Evolutionary conservation across 2,797 vertebrate species (phyloP), one percentile per base, ranked within the genome.

Genomic region (Dipus sagitta): DNA sequence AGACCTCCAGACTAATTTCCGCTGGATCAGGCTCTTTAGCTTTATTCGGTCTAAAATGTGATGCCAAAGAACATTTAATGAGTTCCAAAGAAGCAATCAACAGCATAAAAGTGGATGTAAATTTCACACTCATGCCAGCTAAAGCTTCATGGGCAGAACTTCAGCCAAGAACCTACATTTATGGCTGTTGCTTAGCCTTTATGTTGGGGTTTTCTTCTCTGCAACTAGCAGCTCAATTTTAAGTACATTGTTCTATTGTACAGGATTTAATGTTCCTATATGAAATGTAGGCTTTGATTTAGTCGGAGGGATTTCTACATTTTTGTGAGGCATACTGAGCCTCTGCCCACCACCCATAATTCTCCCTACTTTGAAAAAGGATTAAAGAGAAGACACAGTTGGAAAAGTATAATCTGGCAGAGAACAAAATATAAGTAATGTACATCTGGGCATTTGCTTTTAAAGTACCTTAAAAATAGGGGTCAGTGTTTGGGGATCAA

Each of bases 51-150:
- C 0, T 4, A 95, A 84, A 95, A 94, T 92, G 92, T 96, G 91
- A 83, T 83, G 96, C 70, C 94, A 96, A 95, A 91, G 94, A 97
- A 96, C 85, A 93, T 92, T 95, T 98, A 96, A 97, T 92, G 93
- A 87, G 96, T 96, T 98, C 94, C 96, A 96, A 96, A 97, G 92
- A 83, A 97, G 93, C 90, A 96, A 96, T 88, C 94, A 96, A 64
- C 93, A 94, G 91, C 87, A 91, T 54, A 96, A 95, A 96, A 96
- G 92, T 94, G 97, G 97, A 96, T 96, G 67, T 95, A 96, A 98
- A 96, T 96, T 96, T 97, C 94, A 95, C 96, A 95, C 95, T 95
- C 96, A 97, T 95, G 96, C 95, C 96, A 97, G 96, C 77, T 97
- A 95, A 52, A 79, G 95, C 95, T 98, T 86, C 87, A 70, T 81